These are phyloP conservation scores for Acholoe squamosa DNA, from an alignment of 2,888 invertebrate genomes.

Conservation along the genomic window DNA sequence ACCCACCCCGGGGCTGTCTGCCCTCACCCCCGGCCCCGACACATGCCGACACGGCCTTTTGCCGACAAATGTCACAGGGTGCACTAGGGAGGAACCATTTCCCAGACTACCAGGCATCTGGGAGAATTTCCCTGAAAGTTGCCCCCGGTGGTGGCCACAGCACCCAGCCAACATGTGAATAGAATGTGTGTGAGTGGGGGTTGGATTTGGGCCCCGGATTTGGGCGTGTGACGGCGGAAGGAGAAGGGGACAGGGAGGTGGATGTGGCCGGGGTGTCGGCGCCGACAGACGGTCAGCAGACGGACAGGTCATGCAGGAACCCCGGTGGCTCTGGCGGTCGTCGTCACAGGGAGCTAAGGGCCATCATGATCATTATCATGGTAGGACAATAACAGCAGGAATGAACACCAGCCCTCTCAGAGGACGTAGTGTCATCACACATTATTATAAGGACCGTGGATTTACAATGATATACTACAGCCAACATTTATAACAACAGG, in stretches of 20 bases:
- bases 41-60: background rate
- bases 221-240: background rate
- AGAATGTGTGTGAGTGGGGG: background rate
- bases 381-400: too few relatives aligned
- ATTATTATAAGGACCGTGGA: too few relatives aligned
- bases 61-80: background rate
- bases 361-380: too few relatives aligned
- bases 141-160: background rate
- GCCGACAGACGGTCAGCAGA: background rate
- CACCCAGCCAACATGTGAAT: background rate
- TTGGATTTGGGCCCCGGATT: background rate
- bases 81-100: background rate
- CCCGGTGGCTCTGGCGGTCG: too few relatives aligned
- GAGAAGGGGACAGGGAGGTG: background rate
- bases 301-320: too few relatives aligned
- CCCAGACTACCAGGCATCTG: background rate
- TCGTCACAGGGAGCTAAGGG: too few relatives aligned
- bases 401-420: too few relatives aligned
- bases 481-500: too few relatives aligned
- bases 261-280: background rate
- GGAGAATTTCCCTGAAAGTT: background rate
- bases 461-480: too few relatives aligned
- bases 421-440: too few relatives aligned
- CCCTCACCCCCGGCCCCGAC: constrained; percentile 2
- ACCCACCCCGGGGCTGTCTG: background rate